Evolutionary conservation across 2,888 invertebrate genomes (phyloP), one percentile per base, ranked within the genome.

Genomic region (Pharmacophagus antenor): DNA sequence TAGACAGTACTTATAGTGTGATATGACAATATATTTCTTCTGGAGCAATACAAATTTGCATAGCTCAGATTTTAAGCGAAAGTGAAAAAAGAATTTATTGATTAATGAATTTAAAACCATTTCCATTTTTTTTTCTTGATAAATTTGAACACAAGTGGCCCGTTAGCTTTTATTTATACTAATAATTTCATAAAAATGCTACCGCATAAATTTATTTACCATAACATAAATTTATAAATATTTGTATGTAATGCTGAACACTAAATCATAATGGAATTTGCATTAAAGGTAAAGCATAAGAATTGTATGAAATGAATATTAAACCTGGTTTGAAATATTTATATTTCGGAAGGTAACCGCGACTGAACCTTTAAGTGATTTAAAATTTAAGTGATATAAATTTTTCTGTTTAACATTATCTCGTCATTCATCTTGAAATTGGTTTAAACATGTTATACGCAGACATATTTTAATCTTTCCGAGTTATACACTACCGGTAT

Each of bases 391-490:
- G 23, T 1, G 48, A 17, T 7, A 8, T 23, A 8, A 25, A 17
- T 25, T 25, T 25, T 49, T 25, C 25, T 49, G 49, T 25, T 49
- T 27, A 17, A 25, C 25, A 49, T 49, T 49, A 49, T 49, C 25
- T 25, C 25, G 49, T 49, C 25, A 49, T 49, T 37, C 8, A 42
- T 52, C 1, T 12, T 4, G 21, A 42, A 23, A 42, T 42, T 52
- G n/a, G 22, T 52, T 52, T 52, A 52, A n/a, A 23, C 52, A n/a
- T 4, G 21, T 4, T 52, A 42, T 23, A 42, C 17, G 21, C 23
- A n/a, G 15, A n/a, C 5, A 52, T 52, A 41, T 52, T 17, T 52
- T 42, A 42, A 52, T 52, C 42, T 52, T 17, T 52, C 37, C 23
- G 18, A 4, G 12, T 42, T 42, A 42, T 23, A 23, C 20, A n/a